These are phyloP conservation scores for Arrhopalites spinosus DNA, from an alignment of 2,888 invertebrate species.

Conservation along the genomic window DNA sequence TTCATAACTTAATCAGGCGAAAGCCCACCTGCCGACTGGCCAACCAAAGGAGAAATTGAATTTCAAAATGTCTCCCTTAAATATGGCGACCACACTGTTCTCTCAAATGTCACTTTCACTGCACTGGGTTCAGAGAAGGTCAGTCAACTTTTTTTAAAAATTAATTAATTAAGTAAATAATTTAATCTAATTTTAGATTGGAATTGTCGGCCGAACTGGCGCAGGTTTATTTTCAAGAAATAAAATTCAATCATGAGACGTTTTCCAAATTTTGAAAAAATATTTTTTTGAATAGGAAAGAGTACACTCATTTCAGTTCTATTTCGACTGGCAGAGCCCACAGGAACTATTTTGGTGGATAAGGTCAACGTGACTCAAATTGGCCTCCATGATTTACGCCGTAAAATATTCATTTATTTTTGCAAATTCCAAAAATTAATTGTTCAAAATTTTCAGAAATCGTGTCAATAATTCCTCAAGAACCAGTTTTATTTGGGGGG, in stretches of 20 bases:
- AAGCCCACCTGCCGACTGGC: constrained; percentile 47
- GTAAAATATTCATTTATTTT: background rate
- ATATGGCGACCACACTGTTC: constrained; percentile 37
- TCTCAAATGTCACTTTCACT: constrained; percentile 60
- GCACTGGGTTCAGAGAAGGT: constrained; percentile 62
- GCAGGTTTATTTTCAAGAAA: too few relatives aligned
- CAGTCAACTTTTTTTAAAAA: background rate
- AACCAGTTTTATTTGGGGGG: background rate
- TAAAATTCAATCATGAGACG: too few relatives aligned
- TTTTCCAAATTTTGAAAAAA: too few relatives aligned
- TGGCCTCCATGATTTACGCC: background rate
- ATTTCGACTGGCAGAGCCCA: constrained; percentile 61
- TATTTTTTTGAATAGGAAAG: constrained; percentile 59
- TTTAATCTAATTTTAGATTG: constrained; percentile 64
- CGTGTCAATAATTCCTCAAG: background rate
- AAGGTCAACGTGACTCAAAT: background rate
- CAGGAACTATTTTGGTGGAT: background rate
- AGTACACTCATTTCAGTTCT: constrained; percentile 72
- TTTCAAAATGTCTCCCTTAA: constrained; percentile 41
- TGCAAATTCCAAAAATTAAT: background rate
- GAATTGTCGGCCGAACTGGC: constrained; percentile 82
- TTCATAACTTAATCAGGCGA: constrained; percentile 29
- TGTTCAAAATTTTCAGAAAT: background rate
- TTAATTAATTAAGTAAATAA: background rate
- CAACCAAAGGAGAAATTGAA: constrained; percentile 44